Percentiles rank a stretch among this genome's conserved stretches.
These are phyloP conservation scores for Pogonognathellus flavescens DNA, from an alignment of 1,140 invertebrate species.

Conservation along the genomic window DNA sequence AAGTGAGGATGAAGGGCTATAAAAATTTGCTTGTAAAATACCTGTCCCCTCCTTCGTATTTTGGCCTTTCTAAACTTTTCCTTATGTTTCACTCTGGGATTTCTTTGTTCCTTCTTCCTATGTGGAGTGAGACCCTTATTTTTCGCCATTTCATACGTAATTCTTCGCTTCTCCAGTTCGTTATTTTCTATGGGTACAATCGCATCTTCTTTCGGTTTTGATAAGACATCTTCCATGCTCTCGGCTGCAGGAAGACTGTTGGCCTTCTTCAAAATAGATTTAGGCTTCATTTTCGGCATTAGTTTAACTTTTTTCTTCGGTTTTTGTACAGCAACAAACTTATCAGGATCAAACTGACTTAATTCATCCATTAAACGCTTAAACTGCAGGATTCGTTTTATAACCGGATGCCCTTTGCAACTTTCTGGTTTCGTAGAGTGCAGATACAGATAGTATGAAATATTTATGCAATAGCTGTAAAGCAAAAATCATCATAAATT, in stretches of 20 bases:
- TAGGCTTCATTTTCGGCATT: constrained; percentile 61
- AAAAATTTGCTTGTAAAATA: no score
- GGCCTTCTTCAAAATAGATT: background rate
- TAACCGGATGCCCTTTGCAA: constrained; percentile 84
- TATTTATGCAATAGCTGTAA: constrained; percentile 85
- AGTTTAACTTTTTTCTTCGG: constrained; percentile 67
- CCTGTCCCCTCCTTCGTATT: constrained; percentile 89
- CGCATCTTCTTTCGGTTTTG: constrained; percentile 10
- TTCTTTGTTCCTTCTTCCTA: constrained; percentile 90
- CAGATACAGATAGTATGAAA: constrained; percentile 87
- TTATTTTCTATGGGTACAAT: constrained; percentile 63
- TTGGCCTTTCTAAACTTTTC: constrained; percentile 91
- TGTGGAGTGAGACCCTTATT: constrained; percentile 93
- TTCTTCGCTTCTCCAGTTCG: constrained; percentile 79
- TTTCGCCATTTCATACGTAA: constrained; percentile 93
- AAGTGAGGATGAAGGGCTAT: no score
- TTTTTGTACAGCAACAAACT: constrained; percentile 66
- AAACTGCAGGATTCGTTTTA: constrained; percentile 85
- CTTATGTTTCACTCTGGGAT: constrained; percentile 93
- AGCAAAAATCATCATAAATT: constrained; percentile 62
- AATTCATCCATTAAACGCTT: constrained; percentile 82
- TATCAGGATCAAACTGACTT: constrained; percentile 75
- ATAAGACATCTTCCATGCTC: background rate
- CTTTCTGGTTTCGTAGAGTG: constrained; percentile 73
- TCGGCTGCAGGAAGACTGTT: background rate